Conservation (phyloP, 2,888 invertebrate genomes). For the Mythimna albipuncta region DNA sequence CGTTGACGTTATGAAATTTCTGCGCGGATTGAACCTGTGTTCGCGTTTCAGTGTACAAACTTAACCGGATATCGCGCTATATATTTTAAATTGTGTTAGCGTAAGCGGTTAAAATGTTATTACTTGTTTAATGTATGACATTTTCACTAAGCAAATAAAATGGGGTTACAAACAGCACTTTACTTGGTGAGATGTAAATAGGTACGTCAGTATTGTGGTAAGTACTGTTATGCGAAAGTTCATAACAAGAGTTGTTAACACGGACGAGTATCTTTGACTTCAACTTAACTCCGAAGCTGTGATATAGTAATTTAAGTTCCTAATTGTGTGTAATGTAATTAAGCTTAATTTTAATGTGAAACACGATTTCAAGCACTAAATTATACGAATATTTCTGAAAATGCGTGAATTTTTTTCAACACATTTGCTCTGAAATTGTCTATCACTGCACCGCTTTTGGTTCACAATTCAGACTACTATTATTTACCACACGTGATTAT, state of each 20-base stretch:
- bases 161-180: constrained; percentile 16
- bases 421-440: not conserved
- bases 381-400: not conserved
- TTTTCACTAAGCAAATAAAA: constrained; percentile 45
- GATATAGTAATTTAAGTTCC: constrained; percentile 31
- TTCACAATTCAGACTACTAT: no score
- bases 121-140: constrained; percentile 52
- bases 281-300: constrained; percentile 37
- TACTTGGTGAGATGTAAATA: constrained; percentile 30
- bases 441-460: not conserved
- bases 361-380: constrained; percentile 38
- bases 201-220: constrained; percentile 48
- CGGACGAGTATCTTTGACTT: constrained; percentile 12
- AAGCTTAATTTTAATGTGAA: constrained; percentile 28
- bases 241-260: constrained; percentile 32
- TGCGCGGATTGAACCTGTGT: constrained; percentile 85
- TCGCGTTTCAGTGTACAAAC: constrained; percentile 69
- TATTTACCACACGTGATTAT: not conserved
- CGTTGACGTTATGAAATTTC: constrained; percentile 78
- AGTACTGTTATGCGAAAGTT: constrained; percentile 42
- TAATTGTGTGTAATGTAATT: constrained; percentile 10
- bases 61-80: constrained; percentile 42
- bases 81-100: constrained; percentile 56
- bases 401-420: not conserved
- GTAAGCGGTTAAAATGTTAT: constrained; percentile 56